phyloP scores from a whole-genome alignment of 2,888 invertebrate genomes.

The Eretmocerus hayati region DNA sequence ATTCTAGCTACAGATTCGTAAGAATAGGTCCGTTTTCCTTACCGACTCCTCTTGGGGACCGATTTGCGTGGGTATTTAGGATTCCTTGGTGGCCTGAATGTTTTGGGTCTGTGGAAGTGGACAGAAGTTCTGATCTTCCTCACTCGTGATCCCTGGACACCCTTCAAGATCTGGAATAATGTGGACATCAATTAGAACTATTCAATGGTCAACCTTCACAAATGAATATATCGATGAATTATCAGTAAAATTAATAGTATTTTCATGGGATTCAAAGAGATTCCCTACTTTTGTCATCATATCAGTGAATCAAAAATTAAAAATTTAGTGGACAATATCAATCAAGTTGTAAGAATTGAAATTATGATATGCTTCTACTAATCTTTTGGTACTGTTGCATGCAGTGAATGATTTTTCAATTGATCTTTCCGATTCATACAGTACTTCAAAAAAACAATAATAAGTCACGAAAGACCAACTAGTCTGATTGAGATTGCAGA shows the following conservation, averaged over 20 bases:
- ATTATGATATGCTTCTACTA: no score
- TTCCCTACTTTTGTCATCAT: slow-evolving; percentile 44
- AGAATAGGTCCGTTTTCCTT: no score
- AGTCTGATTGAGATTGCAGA: no score
- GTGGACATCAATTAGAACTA: slow-evolving; percentile 14
- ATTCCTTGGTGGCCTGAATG: slow-evolving; percentile 80
- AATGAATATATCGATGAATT: slow-evolving; percentile 6
- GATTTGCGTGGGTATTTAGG: slow-evolving; percentile 96
- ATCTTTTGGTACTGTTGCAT: no score
- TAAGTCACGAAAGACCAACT: no score
- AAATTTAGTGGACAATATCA: no score
- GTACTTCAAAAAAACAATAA: no score
- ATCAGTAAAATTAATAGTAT: slow-evolving; percentile 18
- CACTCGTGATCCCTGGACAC: slow-evolving; percentile 78
- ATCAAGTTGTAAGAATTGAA: no score
- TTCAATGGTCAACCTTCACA: background rate
- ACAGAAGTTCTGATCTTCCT: slow-evolving; percentile 92
- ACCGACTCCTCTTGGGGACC: slow-evolving; percentile 87
- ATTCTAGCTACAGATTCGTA: no score
- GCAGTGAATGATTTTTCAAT: no score
- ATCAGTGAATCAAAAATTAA: background rate
- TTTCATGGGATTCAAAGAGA: slow-evolving; percentile 50
- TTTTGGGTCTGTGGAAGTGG: slow-evolving; percentile 92
- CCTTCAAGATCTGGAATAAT: slow-evolving; percentile 71
- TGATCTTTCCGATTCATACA: no score